Evolutionary conservation across 2,888 invertebrate species (phyloP), one percentile per base, ranked within the genome.

Genomic region (Pristionchus fissidentatus): DNA sequence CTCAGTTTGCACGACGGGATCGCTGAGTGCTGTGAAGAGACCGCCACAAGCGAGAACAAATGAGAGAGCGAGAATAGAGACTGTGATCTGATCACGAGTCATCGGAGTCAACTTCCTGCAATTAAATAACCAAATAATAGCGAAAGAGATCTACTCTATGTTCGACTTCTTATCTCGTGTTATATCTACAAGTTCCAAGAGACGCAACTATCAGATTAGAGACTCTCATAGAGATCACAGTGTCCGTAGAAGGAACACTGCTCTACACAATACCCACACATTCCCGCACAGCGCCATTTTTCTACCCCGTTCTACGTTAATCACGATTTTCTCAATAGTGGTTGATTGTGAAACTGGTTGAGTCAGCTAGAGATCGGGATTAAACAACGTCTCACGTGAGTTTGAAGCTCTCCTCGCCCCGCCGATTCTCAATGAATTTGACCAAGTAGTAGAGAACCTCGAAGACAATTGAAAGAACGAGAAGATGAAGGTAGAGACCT

Each of bases 11-110:
- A 81, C 32, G 1, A 86, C 84, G 10, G 88, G 88, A 80, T 87
- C 87, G 26, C 84, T 85, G 35, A 87, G 85, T 1, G 88, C 87
- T 0, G 87, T 81, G 82, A 86, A 84, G 19, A 88, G 62, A 4
- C 88, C 88, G 41, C 85, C 86, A 22, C 86, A 80, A 66, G 87
- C 86, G 55, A 88, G 86, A 26, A 87, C 32, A 38, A 87, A 79
- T 0, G 87, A 86, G n/a, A 85, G 62, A n/a, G 85, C 22, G 8
- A 86, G 81, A 13, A 87, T 87, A 4, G 85, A 79, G 22, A 87
- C 49, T 10, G 86, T 85, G n/a, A 83, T n/a, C 15, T 73, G 49
- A 55, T 83, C 83, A 1, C 81, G 46, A 46, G 75, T 77, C n/a
- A 77, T 22, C 32, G 75, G 75, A 15, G 52, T 49, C 32, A 46